Base-by-base conservation (phyloP, 1,140 invertebrate genomes). In the Cephus cinctus region DNA sequence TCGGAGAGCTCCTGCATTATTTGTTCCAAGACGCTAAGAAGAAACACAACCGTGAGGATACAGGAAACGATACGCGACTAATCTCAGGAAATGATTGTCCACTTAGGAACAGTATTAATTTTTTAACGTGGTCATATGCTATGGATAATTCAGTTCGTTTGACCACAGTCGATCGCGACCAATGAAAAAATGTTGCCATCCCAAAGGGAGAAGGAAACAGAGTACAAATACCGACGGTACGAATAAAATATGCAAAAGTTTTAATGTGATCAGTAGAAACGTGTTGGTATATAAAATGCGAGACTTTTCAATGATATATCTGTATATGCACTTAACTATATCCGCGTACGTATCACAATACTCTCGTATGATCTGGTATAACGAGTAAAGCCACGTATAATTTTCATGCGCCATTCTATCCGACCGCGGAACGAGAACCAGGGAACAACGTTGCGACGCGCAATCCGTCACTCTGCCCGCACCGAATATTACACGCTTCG, bases 1-100 rank as follows among this genome's bases (percentile, higher is more conserved):
- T n/a, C 12, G 19, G 35, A 38, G 16, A 41, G 43, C 43, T 49
- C 43, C 39, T 42, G 43, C 43, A 49, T 36, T 40, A 32, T 34
- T 19, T n/a, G 36, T n/a, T 19, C 19, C 38, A 46, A 14, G 34
- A 16, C 18, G 12, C 4, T 42, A 9, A 23, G 20, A 21, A 19
- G n/a, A 36, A 23, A 30, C 23, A 30, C 18, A 22, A 34, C 21
- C 35, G 12, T 31, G 30, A 35, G 32, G 20, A 20, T 31, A 32
- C 12, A 40, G 20, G 27, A 40, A 40, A 40, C 25, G 38, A n/a
- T n/a, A n/a, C n/a, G n/a, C n/a, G n/a, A n/a, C n/a, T n/a, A n/a
- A n/a, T n/a, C n/a, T n/a, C n/a, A n/a, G n/a, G n/a, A n/a, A n/a
- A n/a, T n/a, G n/a, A n/a, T n/a, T n/a, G n/a, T n/a, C n/a, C n/a